These are phyloP conservation scores for Gallinago undulata DNA, from an alignment of 2,113 vertebrate species.

Conservation along the genomic window DNA sequence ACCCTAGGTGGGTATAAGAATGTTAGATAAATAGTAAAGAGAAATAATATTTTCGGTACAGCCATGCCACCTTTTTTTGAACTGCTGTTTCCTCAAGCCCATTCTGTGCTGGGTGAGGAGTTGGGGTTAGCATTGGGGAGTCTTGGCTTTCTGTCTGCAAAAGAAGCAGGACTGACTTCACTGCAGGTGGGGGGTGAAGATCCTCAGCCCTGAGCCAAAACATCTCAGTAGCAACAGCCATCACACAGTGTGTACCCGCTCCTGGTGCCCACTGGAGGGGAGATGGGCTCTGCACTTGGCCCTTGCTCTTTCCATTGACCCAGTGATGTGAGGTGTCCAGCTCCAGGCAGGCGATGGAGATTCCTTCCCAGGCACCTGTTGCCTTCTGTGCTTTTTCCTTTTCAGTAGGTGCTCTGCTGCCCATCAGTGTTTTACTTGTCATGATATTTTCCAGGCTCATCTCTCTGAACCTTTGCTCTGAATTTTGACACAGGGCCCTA, in stretches of 20 bases:
- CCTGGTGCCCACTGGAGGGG: neutral
- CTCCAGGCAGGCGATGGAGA: neutral
- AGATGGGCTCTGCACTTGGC: neutral
- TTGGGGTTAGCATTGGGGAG: neutral
- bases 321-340: neutral
- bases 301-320: neutral
- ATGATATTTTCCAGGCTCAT: neutral
- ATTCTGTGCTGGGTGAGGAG: neutral
- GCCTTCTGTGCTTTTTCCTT: neutral
- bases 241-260: neutral
- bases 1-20: neutral
- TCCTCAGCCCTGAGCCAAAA: neutral
- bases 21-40: neutral
- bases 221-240: neutral
- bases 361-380: neutral
- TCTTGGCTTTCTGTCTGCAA: neutral
- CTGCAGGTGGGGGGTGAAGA: neutral
- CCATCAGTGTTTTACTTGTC: neutral
- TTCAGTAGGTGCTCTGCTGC: neutral
- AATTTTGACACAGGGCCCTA: neutral
- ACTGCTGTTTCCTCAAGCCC: neutral
- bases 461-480: neutral
- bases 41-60: neutral
- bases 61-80: neutral
- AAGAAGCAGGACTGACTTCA: slow-evolving; percentile 26